phyloP scores from a whole-genome alignment of 2,797 vertebrate genomes.

The Microhierax caerulescens region DNA sequence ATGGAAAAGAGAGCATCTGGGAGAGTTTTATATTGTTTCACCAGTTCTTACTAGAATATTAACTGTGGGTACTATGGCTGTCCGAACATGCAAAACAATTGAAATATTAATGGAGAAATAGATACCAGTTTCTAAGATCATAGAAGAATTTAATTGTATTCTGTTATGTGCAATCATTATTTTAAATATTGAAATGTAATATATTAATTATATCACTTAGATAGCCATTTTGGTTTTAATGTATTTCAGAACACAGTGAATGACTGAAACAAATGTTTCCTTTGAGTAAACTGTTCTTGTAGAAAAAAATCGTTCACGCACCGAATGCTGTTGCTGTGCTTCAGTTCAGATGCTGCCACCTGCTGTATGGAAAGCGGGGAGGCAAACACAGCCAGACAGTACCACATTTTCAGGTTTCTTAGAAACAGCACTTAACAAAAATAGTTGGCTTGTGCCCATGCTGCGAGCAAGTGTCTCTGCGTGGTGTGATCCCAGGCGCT shows the following conservation, averaged over 20 bases:
- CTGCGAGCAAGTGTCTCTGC: background rate
- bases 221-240: background rate
- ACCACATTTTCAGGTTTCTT: background rate
- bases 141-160: background rate
- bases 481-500: background rate
- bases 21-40: background rate
- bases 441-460: background rate
- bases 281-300: background rate
- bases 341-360: background rate
- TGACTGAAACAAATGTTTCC: background rate
- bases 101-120: background rate
- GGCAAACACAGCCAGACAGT: background rate
- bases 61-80: background rate
- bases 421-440: background rate
- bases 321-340: background rate
- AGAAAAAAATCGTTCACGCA: constrained; percentile 31
- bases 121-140: background rate
- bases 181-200: background rate
- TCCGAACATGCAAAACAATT: background rate
- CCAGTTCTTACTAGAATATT: background rate
- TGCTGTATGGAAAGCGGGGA: background rate
- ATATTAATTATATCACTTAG: background rate
- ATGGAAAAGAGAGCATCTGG: background rate
- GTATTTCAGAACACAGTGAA: background rate
- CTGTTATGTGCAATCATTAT: background rate